Conservation (phyloP, 2,888 invertebrate genomes). For the Drosophila merina region DNA sequence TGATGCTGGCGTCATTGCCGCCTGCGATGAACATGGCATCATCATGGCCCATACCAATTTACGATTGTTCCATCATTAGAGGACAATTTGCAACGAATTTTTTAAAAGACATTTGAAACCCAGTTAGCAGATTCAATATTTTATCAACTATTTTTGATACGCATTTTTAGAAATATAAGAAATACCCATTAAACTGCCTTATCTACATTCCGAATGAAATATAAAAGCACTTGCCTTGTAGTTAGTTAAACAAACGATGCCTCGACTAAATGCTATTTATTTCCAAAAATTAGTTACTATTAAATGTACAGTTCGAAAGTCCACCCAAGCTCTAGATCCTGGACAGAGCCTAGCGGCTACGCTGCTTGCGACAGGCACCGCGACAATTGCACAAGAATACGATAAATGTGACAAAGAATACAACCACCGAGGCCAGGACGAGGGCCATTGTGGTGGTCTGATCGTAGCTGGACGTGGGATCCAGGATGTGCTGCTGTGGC, state of each 20-base stretch:
- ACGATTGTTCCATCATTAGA: constrained; percentile 96
- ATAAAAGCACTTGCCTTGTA: constrained; percentile 48
- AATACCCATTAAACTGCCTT: constrained; percentile 28
- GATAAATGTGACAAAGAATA: constrained; percentile 86
- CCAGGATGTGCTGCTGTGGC: constrained; percentile 85
- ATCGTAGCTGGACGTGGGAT: constrained; percentile 85
- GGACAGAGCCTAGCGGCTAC: constrained; percentile 53
- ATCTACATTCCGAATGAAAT: constrained; percentile 34
- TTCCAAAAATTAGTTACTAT: constrained; percentile 67
- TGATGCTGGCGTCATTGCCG: constrained; percentile 93
- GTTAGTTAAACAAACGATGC: constrained; percentile 69
- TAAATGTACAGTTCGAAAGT: constrained; percentile 64
- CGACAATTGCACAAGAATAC: constrained; percentile 86
- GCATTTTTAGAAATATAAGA: constrained; percentile 12
- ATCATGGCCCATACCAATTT: constrained; percentile 94
- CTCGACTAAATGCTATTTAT: constrained; percentile 70
- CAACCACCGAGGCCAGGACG: constrained; percentile 86
- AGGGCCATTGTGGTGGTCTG: constrained; percentile 87
- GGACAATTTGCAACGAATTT: background rate
- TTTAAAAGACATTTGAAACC: constrained; percentile 1
- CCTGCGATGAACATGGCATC: constrained; percentile 96
- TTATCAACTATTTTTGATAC: constrained; percentile 24
- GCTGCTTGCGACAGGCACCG: constrained; percentile 76
- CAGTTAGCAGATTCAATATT: background rate
- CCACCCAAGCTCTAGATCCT: constrained; percentile 16